These are phyloP conservation scores for Eulemur rufifrons DNA, from an alignment of 2,113 vertebrate genomes.

Conservation along the genomic window DNA sequence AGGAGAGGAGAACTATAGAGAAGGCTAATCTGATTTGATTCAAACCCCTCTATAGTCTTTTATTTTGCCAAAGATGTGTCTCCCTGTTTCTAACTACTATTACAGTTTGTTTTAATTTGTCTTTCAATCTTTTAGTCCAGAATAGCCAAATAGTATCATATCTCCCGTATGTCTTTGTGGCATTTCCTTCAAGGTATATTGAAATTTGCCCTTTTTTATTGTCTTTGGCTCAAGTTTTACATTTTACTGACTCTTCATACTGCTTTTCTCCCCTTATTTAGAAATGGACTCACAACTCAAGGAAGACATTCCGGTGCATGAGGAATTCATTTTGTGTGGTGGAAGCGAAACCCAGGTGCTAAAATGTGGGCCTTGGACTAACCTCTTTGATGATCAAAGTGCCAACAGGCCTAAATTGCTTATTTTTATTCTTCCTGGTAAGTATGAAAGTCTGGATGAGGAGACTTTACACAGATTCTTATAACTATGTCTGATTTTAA, in stretches of 20 bases:
- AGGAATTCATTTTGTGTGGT: slow-evolving; percentile 85
- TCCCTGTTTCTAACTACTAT: background rate
- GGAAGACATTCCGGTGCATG: slow-evolving; percentile 81
- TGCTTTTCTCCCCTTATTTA: slow-evolving; percentile 61
- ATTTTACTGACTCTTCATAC: background rate
- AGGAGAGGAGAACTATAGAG: background rate
- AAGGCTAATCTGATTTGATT: background rate
- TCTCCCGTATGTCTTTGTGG: background rate
- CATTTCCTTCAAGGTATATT: background rate
- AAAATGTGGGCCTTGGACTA: slow-evolving; percentile 86
- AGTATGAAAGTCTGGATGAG: slow-evolving; percentile 46
- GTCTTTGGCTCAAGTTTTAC: slow-evolving; percentile 27
- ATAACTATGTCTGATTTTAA: background rate
- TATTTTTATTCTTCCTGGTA: slow-evolving; percentile 87
- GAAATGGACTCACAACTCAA: slow-evolving; percentile 76
- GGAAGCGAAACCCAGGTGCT: slow-evolving; percentile 86
- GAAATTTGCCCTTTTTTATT: slow-evolving; percentile 34
- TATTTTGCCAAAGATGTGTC: background rate
- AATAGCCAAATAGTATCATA: background rate
- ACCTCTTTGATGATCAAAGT: slow-evolving; percentile 79
- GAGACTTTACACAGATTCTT: background rate
- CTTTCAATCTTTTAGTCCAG: background rate
- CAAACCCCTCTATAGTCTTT: background rate
- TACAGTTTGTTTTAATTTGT: background rate
- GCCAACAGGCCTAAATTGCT: slow-evolving; percentile 81